phyloP scores from a whole-genome alignment of 2,797 vertebrate species.

The Hyperoplus lanceolatus region DNA sequence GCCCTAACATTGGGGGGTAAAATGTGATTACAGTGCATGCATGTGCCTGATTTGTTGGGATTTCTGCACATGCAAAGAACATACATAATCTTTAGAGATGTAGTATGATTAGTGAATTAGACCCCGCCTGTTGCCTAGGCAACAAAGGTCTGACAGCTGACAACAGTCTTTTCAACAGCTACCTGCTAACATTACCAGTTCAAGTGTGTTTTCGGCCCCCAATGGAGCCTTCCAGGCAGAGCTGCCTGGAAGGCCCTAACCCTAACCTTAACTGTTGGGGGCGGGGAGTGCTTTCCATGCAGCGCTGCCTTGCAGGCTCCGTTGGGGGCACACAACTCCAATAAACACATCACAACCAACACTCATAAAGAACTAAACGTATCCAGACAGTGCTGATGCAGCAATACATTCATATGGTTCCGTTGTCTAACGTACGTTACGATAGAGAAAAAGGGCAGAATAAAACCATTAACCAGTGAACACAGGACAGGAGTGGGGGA shows the following conservation, averaged over 20 bases:
- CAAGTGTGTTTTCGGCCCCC: no score
- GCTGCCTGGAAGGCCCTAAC: no score
- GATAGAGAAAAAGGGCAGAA: not conserved
- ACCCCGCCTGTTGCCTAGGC: not conserved
- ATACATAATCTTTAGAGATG: conserved; percentile 3
- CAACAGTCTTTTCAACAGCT: conserved; percentile 41
- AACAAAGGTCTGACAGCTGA: conserved; percentile 41
- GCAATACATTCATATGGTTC: conserved; percentile 16
- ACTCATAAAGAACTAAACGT: conserved; percentile 15
- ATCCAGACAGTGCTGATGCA: conserved; percentile 37
- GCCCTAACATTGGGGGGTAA: not conserved
- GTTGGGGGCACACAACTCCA: no score
- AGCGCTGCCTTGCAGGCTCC: no score
- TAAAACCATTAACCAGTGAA: not conserved
- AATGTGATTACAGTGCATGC: not conserved
- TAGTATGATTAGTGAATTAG: conserved; percentile 18
- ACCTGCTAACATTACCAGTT: conserved; percentile 25
- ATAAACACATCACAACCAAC: not conserved
- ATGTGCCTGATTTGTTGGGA: not conserved
- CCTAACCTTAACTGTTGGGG: no score
- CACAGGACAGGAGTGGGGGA: conserved; percentile 12
- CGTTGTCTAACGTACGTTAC: not conserved
- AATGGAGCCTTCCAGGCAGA: no score
- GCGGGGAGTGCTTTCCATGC: no score
- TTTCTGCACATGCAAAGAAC: conserved; percentile 5